phyloP scores from a whole-genome alignment of 1,140 invertebrate genomes.

The Lysiphlebus fabarum region DNA sequence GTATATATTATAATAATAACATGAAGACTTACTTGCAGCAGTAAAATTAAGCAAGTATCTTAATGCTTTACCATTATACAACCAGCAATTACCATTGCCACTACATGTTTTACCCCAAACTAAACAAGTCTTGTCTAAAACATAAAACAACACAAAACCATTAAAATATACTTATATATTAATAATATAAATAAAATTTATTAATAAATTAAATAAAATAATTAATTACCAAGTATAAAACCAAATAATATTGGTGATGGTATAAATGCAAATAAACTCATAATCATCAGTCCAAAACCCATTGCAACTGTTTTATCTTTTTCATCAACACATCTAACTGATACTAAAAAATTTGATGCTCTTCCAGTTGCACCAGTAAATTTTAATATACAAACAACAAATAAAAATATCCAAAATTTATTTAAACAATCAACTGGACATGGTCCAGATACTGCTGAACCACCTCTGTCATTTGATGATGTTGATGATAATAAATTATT shows the following conservation, averaged over 20 bases:
- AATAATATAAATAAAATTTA: background rate
- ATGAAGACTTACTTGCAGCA: conserved; percentile 60
- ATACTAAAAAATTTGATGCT: conserved; percentile 67
- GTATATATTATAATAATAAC: background rate
- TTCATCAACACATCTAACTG: conserved; percentile 68
- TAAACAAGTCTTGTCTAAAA: conserved; percentile 64
- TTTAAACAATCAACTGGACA: conserved; percentile 65
- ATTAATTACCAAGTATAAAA: conserved; percentile 62
- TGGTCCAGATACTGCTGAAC: conserved; percentile 60
- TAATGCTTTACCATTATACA: conserved; percentile 65
- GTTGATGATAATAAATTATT: conserved; percentile 28
- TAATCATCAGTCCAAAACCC: conserved; percentile 65
- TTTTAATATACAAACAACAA: conserved; percentile 65
- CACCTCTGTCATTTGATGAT: conserved; percentile 32
- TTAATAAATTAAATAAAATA: conserved; percentile 7
- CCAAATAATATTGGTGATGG: conserved; percentile 73
- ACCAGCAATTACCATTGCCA: conserved; percentile 71
- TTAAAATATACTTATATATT: background rate
- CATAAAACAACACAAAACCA: conserved; percentile 13
- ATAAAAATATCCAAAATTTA: conserved; percentile 66
- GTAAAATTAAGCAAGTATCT: conserved; percentile 67
- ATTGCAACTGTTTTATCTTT: conserved; percentile 70
- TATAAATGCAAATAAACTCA: conserved; percentile 69
- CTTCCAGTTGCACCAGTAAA: conserved; percentile 66
- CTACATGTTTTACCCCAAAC: conserved; percentile 74